These are phyloP conservation scores for Cichladusa arquata DNA, from an alignment of 2,113 vertebrate species.

Conservation along the genomic window DNA sequence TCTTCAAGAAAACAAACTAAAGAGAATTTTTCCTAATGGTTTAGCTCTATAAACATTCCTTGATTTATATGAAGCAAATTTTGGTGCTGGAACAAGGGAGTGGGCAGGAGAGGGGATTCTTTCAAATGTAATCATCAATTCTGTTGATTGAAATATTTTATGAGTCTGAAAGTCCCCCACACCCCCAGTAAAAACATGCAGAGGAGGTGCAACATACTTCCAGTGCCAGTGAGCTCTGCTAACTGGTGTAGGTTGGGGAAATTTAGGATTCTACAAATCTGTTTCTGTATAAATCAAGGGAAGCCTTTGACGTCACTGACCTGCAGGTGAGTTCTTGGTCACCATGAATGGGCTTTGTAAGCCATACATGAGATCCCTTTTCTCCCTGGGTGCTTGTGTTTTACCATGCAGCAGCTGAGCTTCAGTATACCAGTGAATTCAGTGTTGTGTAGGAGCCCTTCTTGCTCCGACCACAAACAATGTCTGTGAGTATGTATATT, in stretches of 20 bases:
- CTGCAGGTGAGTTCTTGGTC: background rate
- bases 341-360: background rate
- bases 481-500: background rate
- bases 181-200: fast-evolving
- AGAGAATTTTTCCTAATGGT: background rate
- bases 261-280: background rate
- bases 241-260: background rate
- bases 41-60: background rate
- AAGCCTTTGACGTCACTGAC: background rate
- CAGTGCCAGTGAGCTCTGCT: background rate
- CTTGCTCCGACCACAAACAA: background rate
- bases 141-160: background rate
- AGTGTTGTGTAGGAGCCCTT: background rate
- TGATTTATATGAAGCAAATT: background rate
- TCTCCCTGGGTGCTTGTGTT: background rate
- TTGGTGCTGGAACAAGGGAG: background rate
- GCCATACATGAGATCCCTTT: fast-evolving
- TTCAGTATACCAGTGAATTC: background rate
- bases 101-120: background rate
- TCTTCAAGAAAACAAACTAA: background rate
- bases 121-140: background rate
- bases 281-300: background rate
- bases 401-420: background rate
- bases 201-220: background rate
- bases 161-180: background rate